Evolutionary conservation across 2,888 invertebrate species (phyloP).

Genomic region (Gisinianus flammeolus): DNA sequence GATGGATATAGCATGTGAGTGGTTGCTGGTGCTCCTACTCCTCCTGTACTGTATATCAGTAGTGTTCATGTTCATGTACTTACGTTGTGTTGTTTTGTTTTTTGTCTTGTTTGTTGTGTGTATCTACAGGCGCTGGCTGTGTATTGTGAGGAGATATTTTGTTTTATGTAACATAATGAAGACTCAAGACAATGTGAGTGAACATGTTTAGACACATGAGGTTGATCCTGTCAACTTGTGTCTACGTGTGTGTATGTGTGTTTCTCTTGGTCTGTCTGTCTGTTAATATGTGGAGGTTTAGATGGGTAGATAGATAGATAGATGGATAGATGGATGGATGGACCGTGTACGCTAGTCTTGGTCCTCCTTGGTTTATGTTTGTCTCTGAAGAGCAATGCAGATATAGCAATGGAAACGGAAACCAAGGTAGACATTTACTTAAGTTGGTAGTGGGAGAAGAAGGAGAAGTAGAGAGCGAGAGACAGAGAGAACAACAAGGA

Average conservation of each 20-base stretch:
- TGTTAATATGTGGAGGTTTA: slow-evolving; percentile 1
- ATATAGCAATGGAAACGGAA: slow-evolving; percentile 24
- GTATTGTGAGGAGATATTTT: slow-evolving; percentile 16
- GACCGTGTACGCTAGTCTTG: neutral
- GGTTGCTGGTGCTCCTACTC: neutral
- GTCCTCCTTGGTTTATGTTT: slow-evolving; percentile 8
- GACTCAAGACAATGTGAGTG: slow-evolving; percentile 23
- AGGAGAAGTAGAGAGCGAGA: neutral
- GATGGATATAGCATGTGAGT: too few relatives aligned
- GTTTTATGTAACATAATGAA: slow-evolving; percentile 31
- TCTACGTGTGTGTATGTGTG: neutral
- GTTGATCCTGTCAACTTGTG: slow-evolving; percentile 28
- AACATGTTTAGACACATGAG: slow-evolving; percentile 14
- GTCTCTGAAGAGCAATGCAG: slow-evolving; percentile 35
- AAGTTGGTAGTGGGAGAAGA: neutral
- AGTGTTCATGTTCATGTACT: neutral
- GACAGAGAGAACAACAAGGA: slow-evolving; percentile 1
- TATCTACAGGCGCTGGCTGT: neutral
- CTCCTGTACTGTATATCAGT: slow-evolving; percentile 1
- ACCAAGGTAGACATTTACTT: slow-evolving; percentile 36
- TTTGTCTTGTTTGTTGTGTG: neutral
- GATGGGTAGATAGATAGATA: slow-evolving; percentile 4
- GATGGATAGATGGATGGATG: neutral
- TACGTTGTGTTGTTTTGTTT: too few relatives aligned
- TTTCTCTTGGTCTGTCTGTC: neutral